Percentiles rank a stretch among this genome's conserved stretches.
Conservation (phyloP, 1,140 invertebrate species). For the Drosophila persimilis region DNA sequence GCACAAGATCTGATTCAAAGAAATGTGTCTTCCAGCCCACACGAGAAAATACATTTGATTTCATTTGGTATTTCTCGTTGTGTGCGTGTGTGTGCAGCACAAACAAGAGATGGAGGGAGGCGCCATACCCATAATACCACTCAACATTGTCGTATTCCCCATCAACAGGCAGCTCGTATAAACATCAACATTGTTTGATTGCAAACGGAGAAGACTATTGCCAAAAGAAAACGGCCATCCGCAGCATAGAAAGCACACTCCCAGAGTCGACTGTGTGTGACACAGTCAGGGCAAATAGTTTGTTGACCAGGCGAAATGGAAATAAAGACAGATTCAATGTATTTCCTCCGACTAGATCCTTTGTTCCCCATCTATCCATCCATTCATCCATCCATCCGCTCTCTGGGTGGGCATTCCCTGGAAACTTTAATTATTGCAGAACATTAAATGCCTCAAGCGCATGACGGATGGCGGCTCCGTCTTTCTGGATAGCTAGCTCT, state of each 20-base stretch:
- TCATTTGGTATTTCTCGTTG: too few species aligned
- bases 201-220: constrained; percentile 5
- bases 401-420: constrained; percentile 25
- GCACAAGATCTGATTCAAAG: not conserved
- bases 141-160: constrained; percentile 4
- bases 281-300: constrained; percentile 2
- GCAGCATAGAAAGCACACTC: constrained; percentile 1
- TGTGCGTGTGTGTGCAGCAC: too few species aligned
- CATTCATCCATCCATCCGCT: not conserved
- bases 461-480: constrained; percentile 33
- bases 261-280: too few species aligned
- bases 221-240: not conserved
- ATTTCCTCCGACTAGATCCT: too few species aligned
- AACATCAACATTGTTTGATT: constrained; percentile 28
- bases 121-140: too few species aligned
- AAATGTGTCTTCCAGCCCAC: too few species aligned
- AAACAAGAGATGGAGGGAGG: too few species aligned
- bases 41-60: too few species aligned
- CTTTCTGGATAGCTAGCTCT: constrained; percentile 11
- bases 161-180: constrained; percentile 31
- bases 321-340: not conserved
- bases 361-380: not conserved
- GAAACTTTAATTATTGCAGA: constrained; percentile 27
- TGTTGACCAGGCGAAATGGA: constrained; percentile 14
- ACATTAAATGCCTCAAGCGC: constrained; percentile 31